Evolutionary conservation across 2,797 vertebrate species (phyloP).

Genomic region (Anisognathus igniventris): DNA sequence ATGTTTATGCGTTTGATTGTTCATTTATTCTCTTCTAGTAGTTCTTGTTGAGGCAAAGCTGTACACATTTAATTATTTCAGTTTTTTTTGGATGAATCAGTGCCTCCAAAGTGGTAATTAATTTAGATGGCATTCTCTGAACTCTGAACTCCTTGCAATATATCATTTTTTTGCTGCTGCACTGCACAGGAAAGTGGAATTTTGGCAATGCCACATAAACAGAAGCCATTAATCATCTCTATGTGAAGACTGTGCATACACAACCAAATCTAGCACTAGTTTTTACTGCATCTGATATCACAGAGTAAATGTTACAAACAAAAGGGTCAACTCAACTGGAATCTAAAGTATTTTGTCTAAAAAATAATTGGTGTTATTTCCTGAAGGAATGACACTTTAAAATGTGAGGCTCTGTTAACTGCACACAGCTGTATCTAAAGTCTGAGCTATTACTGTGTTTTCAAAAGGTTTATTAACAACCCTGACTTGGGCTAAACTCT

Average conservation of each 20-base stretch:
- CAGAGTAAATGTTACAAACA: not conserved
- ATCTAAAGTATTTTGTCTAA: not conserved
- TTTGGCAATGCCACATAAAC: not conserved
- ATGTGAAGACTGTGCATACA: not conserved
- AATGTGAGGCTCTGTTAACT: not conserved
- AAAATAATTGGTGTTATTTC: not conserved
- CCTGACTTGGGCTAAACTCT: not conserved
- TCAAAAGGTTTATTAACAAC: not conserved
- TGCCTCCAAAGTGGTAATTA: slow-evolving; percentile 29
- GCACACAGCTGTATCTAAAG: not conserved
- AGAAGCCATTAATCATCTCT: slow-evolving; percentile 14
- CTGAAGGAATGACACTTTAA: not conserved
- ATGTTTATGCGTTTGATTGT: not conserved
- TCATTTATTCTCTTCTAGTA: not conserved
- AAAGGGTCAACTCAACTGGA: not conserved
- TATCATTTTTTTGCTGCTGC: not conserved
- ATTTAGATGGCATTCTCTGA: slow-evolving; percentile 40
- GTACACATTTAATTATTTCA: not conserved
- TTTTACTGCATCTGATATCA: not conserved
- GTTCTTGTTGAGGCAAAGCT: not conserved
- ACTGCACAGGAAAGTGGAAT: not conserved
- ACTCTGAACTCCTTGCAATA: not conserved
- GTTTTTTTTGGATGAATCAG: not conserved
- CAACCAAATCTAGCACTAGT: not conserved
- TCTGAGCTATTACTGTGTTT: not conserved